Conservation (phyloP, 2,888 invertebrate species). For the Aspidiotus rigidus region DNA sequence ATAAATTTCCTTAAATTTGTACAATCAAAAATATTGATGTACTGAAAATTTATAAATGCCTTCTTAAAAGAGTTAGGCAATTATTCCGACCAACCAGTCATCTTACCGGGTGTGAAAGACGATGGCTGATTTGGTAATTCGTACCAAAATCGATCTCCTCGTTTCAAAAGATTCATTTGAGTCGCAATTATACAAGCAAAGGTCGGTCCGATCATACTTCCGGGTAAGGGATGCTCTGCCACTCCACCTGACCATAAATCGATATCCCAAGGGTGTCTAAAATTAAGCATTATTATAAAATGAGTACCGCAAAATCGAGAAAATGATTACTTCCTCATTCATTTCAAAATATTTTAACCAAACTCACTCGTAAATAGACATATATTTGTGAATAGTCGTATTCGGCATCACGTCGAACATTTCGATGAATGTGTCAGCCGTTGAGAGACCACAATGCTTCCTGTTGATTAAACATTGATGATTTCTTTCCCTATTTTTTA, state of each 20-base stretch:
- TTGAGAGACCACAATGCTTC: constrained; percentile 78
- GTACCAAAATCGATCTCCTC: constrained; percentile 92
- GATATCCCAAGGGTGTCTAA: constrained; percentile 76
- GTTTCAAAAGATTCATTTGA: constrained; percentile 78
- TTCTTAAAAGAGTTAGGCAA: no score
- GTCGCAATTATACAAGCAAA: constrained; percentile 90
- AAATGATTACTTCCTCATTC: not conserved
- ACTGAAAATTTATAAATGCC: no score
- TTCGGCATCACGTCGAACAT: constrained; percentile 81
- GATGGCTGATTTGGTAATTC: constrained; percentile 86
- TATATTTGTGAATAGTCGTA: constrained; percentile 71
- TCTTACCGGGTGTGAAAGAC: constrained; percentile 62
- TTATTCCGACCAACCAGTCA: not conserved
- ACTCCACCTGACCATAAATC: constrained; percentile 93
- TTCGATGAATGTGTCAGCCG: constrained; percentile 66
- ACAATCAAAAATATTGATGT: no score
- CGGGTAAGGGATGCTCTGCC: constrained; percentile 78
- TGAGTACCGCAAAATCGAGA: not conserved
- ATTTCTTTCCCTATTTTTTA: not conserved
- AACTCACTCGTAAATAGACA: constrained; percentile 69
- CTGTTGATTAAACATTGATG: constrained; percentile 42
- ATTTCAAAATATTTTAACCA: no score
- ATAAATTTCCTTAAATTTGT: no score
- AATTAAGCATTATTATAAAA: not conserved
- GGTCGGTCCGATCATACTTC: constrained; percentile 87